Conservation (phyloP, 2,888 invertebrate genomes). For the Zygaena filipendulae region DNA sequence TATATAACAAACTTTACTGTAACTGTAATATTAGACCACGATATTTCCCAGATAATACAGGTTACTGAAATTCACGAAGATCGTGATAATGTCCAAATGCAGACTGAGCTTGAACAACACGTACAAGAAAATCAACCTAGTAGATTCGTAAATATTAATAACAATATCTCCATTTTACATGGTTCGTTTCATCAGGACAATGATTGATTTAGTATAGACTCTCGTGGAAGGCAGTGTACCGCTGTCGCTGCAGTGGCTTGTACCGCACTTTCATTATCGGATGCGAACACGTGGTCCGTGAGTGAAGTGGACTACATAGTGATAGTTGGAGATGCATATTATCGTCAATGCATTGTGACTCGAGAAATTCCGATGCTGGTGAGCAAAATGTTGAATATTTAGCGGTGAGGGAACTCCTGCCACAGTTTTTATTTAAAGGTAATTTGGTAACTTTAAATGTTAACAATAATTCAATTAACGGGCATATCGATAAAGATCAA, state of each 20-base stretch:
- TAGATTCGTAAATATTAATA: conserved; percentile 1
- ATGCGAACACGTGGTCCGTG: conserved; percentile 7
- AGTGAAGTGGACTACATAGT: conserved; percentile 11
- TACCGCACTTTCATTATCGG: conserved; percentile 8
- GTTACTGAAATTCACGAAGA: conserved; percentile 19
- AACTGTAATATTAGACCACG: too few relatives aligned
- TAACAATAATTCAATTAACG: not conserved
- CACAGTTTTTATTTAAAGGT: not conserved
- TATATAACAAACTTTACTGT: conserved; percentile 6
- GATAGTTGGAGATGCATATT: conserved; percentile 10
- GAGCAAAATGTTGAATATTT: not conserved
- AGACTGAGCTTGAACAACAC: not conserved
- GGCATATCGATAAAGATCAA: not conserved
- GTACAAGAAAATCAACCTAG: not conserved
- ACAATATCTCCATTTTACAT: conserved; percentile 10
- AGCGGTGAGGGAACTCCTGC: not conserved
- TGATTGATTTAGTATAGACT: not conserved
- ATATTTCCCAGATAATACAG: conserved; percentile 27
- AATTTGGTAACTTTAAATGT: not conserved
- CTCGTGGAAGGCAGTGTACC: conserved; percentile 9
- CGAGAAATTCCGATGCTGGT: conserved; percentile 3
- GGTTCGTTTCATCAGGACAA: not conserved
- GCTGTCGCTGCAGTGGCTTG: conserved; percentile 15
- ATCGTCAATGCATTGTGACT: conserved; percentile 6
- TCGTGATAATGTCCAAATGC: too few relatives aligned